Conservation (phyloP, 2,113 vertebrate species). For the Mesembrinibis cayennensis region DNA sequence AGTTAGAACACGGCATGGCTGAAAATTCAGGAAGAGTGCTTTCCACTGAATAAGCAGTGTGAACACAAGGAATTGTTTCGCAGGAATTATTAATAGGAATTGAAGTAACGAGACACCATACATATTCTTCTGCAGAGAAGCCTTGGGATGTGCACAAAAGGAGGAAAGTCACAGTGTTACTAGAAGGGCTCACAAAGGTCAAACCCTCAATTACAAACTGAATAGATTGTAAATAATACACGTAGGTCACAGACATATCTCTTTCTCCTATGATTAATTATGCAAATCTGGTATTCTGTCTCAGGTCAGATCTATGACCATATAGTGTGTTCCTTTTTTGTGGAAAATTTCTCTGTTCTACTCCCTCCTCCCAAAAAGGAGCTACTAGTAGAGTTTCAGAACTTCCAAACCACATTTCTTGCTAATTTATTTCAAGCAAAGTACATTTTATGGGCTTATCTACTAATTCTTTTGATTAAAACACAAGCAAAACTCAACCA, state of each 20-base stretch:
- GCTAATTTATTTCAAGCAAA: slow-evolving; percentile 67
- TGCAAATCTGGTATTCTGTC: slow-evolving; percentile 55
- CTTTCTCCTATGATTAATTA: slow-evolving; percentile 66
- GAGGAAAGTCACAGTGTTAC: not conserved
- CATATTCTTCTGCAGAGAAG: not conserved
- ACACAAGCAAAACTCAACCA: slow-evolving; percentile 73
- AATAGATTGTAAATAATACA: slow-evolving; percentile 67
- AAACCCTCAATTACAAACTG: slow-evolving; percentile 61
- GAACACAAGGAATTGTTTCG: not conserved
- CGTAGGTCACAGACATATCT: slow-evolving; percentile 43
- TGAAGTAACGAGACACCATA: not conserved
- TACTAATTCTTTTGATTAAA: slow-evolving; percentile 74
- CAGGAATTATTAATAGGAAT: not conserved
- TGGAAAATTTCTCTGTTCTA: slow-evolving; percentile 14
- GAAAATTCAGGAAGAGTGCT: not conserved
- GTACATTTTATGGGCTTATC: slow-evolving; percentile 69
- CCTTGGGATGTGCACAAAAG: not conserved
- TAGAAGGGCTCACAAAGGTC: slow-evolving; percentile 58
- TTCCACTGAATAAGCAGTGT: not conserved
- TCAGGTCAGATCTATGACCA: slow-evolving; percentile 39
- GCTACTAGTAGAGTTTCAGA: not conserved
- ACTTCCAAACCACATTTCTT: slow-evolving; percentile 31
- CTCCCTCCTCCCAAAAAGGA: not conserved
- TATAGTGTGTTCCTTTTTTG: not conserved
- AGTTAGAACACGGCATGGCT: not conserved